These are phyloP conservation scores for Drosophila peninsularis DNA, from an alignment of 2,888 invertebrate species.

Conservation along the genomic window DNA sequence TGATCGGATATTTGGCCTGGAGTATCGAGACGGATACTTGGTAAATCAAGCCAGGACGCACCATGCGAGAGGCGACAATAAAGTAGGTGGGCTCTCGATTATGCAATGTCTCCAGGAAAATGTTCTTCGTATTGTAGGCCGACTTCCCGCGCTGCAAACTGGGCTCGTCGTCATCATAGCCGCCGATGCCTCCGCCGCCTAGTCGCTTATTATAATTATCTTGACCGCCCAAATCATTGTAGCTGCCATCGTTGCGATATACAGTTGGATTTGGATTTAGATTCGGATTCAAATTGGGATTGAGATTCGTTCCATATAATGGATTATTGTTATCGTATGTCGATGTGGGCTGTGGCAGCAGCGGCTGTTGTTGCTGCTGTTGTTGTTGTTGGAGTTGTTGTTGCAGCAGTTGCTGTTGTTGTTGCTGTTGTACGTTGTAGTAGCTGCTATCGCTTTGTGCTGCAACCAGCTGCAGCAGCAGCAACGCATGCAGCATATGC, in stretches of 20 bases:
- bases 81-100: constrained; percentile 89
- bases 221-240: constrained; percentile 69
- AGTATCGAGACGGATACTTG: constrained; percentile 94
- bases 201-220: constrained; percentile 67
- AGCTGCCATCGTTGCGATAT: constrained; percentile 28
- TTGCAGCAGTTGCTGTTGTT: constrained; percentile 54
- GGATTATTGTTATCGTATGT: constrained; percentile 48
- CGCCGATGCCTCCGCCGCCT: constrained; percentile 1
- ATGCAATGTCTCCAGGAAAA: constrained; percentile 79
- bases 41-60: constrained; percentile 96
- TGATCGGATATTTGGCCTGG: constrained; percentile 91
- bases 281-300: constrained; percentile 42
- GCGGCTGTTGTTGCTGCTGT: constrained; percentile 42
- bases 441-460: constrained; percentile 60
- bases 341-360: constrained; percentile 36
- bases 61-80: constrained; percentile 95
- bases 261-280: constrained; percentile 18
- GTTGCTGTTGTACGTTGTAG: constrained; percentile 57
- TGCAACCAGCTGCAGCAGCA: constrained; percentile 50
- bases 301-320: constrained; percentile 40
- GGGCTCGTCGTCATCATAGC: constrained; percentile 66
- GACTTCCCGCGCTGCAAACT: constrained; percentile 75
- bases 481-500: constrained; percentile 63
- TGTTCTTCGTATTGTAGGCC: constrained; percentile 75
- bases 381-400: constrained; percentile 54